A percentile compares a stretch with the other conserved stretches of the same genome.
phyloP scores from a whole-genome alignment of 1,140 invertebrate species.

The Augochlora pura region DNA sequence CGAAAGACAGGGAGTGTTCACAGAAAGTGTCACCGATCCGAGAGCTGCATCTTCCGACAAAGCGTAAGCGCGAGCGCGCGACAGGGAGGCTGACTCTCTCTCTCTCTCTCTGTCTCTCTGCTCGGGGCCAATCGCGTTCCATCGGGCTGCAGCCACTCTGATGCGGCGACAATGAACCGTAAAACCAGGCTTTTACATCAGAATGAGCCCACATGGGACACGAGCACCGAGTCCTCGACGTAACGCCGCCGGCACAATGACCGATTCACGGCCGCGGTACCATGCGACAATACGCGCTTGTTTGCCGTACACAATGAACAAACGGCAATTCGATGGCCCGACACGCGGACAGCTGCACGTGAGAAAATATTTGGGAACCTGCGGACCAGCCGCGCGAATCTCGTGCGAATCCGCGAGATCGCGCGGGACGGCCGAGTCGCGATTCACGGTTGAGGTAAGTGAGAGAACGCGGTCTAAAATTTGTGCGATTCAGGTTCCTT shows the following conservation, averaged over 20 bases:
- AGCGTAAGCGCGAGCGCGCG: too few relatives aligned
- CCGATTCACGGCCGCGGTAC: slow-evolving; percentile 56
- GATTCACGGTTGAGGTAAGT: too few relatives aligned
- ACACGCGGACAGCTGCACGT: slow-evolving; percentile 41
- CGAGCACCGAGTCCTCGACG: slow-evolving; percentile 38
- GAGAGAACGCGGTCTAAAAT: too few relatives aligned
- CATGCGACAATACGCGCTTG: slow-evolving; percentile 53
- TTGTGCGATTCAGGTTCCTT: too few relatives aligned
- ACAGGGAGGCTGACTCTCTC: not conserved
- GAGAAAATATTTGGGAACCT: slow-evolving; percentile 52
- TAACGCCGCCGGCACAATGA: slow-evolving; percentile 54
- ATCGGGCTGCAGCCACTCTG: not conserved
- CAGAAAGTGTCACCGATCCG: not conserved
- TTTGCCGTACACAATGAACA: slow-evolving; percentile 52
- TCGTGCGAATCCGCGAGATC: too few relatives aligned
- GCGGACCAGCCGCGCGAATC: not conserved
- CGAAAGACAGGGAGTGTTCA: not conserved
- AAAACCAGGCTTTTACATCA: slow-evolving; percentile 43
- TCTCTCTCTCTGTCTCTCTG: not conserved
- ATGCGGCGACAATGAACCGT: slow-evolving; percentile 41
- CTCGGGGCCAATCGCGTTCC: slow-evolving; percentile 3
- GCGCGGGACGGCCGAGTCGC: too few relatives aligned
- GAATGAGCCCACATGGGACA: slow-evolving; percentile 67
- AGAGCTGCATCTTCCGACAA: too few relatives aligned
- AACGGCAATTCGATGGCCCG: slow-evolving; percentile 37